Conservation (phyloP, 2,888 invertebrate genomes). For the Nomada ruficornis region DNA sequence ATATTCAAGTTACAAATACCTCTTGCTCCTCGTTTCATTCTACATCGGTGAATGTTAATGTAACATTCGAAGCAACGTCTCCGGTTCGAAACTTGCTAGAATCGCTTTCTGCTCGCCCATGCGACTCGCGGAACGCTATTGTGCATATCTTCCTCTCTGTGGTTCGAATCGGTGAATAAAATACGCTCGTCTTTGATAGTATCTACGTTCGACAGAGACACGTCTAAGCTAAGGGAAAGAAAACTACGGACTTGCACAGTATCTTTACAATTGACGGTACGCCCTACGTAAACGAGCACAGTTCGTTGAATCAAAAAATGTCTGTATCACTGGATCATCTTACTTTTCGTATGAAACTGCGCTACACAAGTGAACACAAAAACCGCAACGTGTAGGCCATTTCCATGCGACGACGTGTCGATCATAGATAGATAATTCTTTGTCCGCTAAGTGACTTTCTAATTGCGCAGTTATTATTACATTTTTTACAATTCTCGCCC, state of each 20-base stretch:
- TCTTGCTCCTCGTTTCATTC: not conserved
- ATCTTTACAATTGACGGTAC: constrained; percentile 15
- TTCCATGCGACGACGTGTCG: constrained; percentile 44
- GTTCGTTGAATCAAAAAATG: not conserved
- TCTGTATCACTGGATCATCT: constrained; percentile 16
- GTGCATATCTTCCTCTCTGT: not conserved
- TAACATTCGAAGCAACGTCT: constrained; percentile 30
- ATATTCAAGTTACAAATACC: constrained; percentile 28
- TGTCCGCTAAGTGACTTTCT: constrained; percentile 37
- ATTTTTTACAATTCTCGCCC: constrained; percentile 39
- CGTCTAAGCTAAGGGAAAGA: constrained; percentile 10
- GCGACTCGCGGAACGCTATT: not conserved
- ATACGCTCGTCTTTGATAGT: constrained; percentile 16
- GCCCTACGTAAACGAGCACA: not conserved
- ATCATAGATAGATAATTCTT: constrained; percentile 30
- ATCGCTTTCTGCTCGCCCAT: not conserved
- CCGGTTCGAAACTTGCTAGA: constrained; percentile 23
- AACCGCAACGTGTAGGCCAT: constrained; percentile 58
- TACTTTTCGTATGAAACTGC: constrained; percentile 18
- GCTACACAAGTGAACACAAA: constrained; percentile 44
- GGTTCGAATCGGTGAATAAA: constrained; percentile 8
- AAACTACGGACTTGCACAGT: not conserved
- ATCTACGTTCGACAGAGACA: constrained; percentile 24
- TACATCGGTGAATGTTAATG: constrained; percentile 30
- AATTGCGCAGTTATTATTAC: constrained; percentile 22